Evolutionary conservation across 2,888 invertebrate species (phyloP).

Genomic region (Leucophenga montana): DNA sequence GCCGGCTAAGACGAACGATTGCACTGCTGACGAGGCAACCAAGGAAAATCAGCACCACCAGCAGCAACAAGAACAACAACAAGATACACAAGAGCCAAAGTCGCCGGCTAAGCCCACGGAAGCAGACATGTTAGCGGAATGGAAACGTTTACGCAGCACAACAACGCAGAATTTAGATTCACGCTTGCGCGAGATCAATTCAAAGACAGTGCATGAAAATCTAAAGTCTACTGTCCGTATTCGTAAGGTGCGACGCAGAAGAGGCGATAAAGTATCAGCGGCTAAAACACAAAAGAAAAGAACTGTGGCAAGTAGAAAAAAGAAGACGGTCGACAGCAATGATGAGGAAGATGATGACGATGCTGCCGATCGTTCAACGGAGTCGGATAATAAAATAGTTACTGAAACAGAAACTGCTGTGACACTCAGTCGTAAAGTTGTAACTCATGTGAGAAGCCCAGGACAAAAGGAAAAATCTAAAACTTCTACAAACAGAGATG

Average conservation of each 20-base stretch:
- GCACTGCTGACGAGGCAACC: constrained; percentile 28
- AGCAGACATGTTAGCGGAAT: constrained; percentile 48
- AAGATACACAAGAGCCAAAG: constrained; percentile 26
- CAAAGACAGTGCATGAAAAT: constrained; percentile 42
- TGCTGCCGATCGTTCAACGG: not conserved
- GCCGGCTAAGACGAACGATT: constrained; percentile 32
- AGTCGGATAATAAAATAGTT: not conserved
- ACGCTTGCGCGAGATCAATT: constrained; percentile 67
- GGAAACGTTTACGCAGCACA: constrained; percentile 60
- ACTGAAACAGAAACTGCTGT: too few species aligned
- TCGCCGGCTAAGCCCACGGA: not conserved
- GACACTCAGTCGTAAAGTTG: too few species aligned
- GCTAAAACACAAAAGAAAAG: constrained; percentile 40
- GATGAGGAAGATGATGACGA: not conserved
- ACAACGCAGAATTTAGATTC: constrained; percentile 62
- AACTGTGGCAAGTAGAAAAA: constrained; percentile 3
- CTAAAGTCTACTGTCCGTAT: constrained; percentile 38
- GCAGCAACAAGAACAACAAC: not conserved
- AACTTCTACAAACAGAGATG: constrained; percentile 19
- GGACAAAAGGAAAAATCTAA: constrained; percentile 30
- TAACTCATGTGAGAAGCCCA: not conserved
- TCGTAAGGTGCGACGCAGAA: constrained; percentile 39
- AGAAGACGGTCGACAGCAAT: not conserved
- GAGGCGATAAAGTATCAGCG: constrained; percentile 29
- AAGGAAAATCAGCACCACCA: constrained; percentile 52